These are phyloP conservation scores for Poicephalus meyeri DNA, from an alignment of 2,113 vertebrate species.

Conservation along the genomic window DNA sequence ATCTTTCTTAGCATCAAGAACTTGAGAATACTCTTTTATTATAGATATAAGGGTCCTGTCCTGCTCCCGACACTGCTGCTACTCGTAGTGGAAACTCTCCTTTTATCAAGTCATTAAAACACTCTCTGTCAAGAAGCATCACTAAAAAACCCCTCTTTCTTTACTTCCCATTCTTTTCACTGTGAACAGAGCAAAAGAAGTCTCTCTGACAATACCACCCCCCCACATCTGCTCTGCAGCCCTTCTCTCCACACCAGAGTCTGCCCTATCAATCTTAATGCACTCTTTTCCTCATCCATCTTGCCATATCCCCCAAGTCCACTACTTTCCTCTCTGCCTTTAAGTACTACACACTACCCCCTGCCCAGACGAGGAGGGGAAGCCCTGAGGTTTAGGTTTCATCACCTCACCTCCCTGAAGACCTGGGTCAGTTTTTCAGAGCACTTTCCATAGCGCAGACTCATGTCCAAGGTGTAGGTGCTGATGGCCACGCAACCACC, in stretches of 20 bases:
- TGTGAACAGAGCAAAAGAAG: background rate
- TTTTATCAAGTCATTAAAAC: background rate
- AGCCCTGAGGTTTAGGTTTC: background rate
- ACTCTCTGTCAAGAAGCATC: background rate
- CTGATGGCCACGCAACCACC: conserved; percentile 78
- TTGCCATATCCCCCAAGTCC: fast-evolving
- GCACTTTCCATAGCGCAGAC: conserved; percentile 65
- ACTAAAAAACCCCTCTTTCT: background rate
- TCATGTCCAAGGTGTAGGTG: conserved; percentile 76
- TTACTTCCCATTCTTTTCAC: background rate
- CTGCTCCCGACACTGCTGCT: background rate
- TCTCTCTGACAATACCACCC: background rate
- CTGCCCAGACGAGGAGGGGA: background rate
- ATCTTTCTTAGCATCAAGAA: background rate
- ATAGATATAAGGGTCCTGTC: background rate
- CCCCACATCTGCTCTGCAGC: background rate
- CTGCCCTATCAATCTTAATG: fast-evolving
- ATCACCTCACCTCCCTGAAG: conserved; percentile 75
- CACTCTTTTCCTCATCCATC: background rate
- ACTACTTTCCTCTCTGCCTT: background rate
- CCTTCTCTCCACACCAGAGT: background rate
- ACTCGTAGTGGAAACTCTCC: background rate
- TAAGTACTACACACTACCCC: fast-evolving
- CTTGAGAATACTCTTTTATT: background rate
- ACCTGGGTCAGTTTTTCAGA: conserved; percentile 66